Evolutionary conservation across 2,797 vertebrate species (phyloP).

Genomic region (Eutrigla gurnardus): DNA sequence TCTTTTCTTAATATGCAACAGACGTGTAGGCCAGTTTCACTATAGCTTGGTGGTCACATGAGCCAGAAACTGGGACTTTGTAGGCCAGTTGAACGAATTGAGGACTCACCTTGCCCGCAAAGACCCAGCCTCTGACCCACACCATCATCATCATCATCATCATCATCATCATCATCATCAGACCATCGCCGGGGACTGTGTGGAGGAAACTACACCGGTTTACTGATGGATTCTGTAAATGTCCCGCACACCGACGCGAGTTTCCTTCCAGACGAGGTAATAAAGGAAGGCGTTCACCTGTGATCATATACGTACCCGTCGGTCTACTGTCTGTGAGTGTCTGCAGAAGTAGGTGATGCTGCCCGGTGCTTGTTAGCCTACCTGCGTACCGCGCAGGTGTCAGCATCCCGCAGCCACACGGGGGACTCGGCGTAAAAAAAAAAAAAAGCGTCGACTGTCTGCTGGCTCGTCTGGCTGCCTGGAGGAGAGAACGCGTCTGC

Average conservation of each 20-base stretch:
- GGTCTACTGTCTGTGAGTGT: constrained; percentile 4
- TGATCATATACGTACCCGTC: constrained; percentile 58
- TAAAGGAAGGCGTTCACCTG: background rate
- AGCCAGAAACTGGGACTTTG: constrained; percentile 98
- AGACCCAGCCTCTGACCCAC: constrained; percentile 93
- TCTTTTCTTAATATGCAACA: background rate
- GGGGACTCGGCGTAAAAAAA: constrained; percentile 44
- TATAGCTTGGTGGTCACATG: constrained; percentile 79
- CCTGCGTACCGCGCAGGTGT: constrained; percentile 70
- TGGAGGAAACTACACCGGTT: constrained; percentile 25
- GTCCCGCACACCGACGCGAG: background rate
- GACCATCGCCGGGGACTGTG: constrained; percentile 14
- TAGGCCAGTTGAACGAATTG: constrained; percentile 96
- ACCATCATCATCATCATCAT: constrained; percentile 40
- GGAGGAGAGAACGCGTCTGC: constrained; percentile 57
- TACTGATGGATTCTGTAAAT: constrained; percentile 9
- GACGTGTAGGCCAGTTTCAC: constrained; percentile 12
- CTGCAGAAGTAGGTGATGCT: constrained; percentile 50
- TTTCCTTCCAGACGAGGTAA: constrained; percentile 11
- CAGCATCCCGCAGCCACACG: constrained; percentile 67
- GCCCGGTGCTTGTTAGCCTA: constrained; percentile 30
- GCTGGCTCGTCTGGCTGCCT: constrained; percentile 55
- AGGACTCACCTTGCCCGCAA: constrained; percentile 98
- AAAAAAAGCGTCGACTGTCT: constrained; percentile 51
- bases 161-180: constrained; percentile 25